Evolutionary conservation across 1,140 invertebrate species (phyloP), one percentile per base, ranked within the genome.

Genomic region (Antheraea mylitta): DNA sequence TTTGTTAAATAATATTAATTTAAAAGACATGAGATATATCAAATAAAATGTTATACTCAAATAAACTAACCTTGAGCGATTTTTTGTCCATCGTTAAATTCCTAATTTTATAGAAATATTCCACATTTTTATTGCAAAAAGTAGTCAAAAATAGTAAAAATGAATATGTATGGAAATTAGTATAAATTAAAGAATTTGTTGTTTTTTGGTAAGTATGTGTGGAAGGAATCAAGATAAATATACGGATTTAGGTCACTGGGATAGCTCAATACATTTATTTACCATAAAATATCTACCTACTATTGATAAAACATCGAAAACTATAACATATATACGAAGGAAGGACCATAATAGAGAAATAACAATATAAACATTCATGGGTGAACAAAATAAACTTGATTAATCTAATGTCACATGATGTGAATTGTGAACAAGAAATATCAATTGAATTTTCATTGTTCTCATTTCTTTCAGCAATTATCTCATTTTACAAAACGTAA

Each of bases 1-100:
- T 30, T 30, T 30, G 22, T 30, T 30, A n/a, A n/a, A n/a, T 30
- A 30, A 30, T 30, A 30, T 30, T 30, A 30, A 2, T 2, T 30
- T 30, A 4, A 30, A 30, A 30, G 4, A 30, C 22, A 30, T 30
- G 22, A 30, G 22, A 4, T 30, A 2, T 30, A 30, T 1, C 1
- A 30, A 30, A 30, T 30, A 30, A 30, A 30, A 30, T 30, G 22
- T 30, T 30, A 30, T 30, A 42, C 11, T 7, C 7, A 22, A 19
- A 0, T 8, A 62, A 30, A 63, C 61, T 63, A 37, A 63, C 61
- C 61, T 63, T 63, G 7, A 36, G 3, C 3, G 61, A 37, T 7
- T 30, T 59, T 69, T 72, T 68, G 70, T 75, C 77, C 82, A 84
- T 84, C 19, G 65, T 84, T 80, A 82, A 65, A 74, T 84, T 53